These are phyloP conservation scores for Pomatostomus ruficeps DNA, from an alignment of 2,113 vertebrate species.

Conservation along the genomic window DNA sequence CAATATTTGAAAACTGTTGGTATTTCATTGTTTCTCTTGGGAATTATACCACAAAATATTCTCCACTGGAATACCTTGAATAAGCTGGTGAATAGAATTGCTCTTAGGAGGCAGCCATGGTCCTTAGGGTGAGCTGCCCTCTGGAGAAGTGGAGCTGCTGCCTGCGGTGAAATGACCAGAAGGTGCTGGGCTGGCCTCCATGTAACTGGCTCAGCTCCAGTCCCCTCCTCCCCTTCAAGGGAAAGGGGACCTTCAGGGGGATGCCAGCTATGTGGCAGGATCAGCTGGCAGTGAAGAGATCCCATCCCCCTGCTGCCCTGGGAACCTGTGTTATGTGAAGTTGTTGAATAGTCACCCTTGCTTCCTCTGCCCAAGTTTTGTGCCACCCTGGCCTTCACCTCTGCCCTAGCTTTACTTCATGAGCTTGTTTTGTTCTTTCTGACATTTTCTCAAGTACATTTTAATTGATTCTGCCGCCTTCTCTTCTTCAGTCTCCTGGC, in stretches of 20 bases:
- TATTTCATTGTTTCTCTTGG: background rate
- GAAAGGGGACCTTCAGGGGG: background rate
- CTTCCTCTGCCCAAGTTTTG: background rate
- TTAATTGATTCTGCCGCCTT: background rate
- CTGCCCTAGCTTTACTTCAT: background rate
- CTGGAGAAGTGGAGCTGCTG: fast-evolving
- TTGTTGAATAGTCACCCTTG: background rate
- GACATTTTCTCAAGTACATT: background rate
- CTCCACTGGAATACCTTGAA: background rate
- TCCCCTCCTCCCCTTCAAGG: background rate
- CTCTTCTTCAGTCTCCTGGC: background rate
- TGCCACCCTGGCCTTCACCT: background rate
- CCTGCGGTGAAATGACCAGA: background rate
- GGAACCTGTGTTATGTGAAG: fast-evolving
- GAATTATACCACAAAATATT: background rate
- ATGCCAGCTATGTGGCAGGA: background rate
- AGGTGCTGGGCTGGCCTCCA: background rate
- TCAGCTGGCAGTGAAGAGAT: background rate
- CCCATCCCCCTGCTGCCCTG: background rate
- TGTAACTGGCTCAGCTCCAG: background rate
- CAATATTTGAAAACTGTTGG: background rate
- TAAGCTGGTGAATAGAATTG: background rate
- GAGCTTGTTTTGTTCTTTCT: background rate
- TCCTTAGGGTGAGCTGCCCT: background rate
- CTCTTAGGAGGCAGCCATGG: background rate